Base-by-base conservation (phyloP, 2,797 vertebrate genomes). In the Rousettus madagascariensis region DNA sequence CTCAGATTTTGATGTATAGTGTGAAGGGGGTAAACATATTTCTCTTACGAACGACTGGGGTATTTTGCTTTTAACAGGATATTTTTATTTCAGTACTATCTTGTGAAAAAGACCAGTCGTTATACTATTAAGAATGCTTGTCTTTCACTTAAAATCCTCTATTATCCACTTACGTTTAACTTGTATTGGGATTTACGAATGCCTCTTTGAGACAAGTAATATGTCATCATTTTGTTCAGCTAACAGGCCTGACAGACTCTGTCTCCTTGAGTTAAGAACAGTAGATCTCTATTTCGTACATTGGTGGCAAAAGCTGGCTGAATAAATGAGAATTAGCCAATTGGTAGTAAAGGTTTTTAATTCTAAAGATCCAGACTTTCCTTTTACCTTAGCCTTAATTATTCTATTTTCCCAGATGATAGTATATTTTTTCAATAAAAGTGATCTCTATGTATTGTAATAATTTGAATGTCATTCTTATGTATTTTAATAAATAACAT, bases 211-310 rank as follows among this genome's bases (percentile, higher is more conserved):
- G 94, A 97, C 19, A 80, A 97, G 97, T 46, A 96, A 97, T 95
- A 91, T 90, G 97, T 97, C 97, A 98, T 98, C 96, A 33, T 98
- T 98, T 97, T 95, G 94, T 77, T 96, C 90, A 94, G 91, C 94
- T 95, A 97, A 94, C 97, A 82, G 97, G 92, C 96, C 97, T 96
- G 97, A 87, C 97, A 93, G 96, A 68, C 57, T 92, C 77, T 36
- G 96, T 93, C 97, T 97, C 95, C 95, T 85, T 41, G 80, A 97
- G 90, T 96, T 33, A 96, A 95, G 97, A 93, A 72, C 36, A 84
- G 74, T 19, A 82, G 94, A 8, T 86, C 93, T 96, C 96, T 30
- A 51, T 78, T 96, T 90, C 4, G 89, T 94, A 26, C 69, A 1
- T 2, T 5, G 79, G 95, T 86, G 97, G 92, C n/a, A 96, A 97